These are phyloP conservation scores for Kryptolebias ocellatus DNA, from an alignment of 2,797 vertebrate genomes.

Conservation along the genomic window DNA sequence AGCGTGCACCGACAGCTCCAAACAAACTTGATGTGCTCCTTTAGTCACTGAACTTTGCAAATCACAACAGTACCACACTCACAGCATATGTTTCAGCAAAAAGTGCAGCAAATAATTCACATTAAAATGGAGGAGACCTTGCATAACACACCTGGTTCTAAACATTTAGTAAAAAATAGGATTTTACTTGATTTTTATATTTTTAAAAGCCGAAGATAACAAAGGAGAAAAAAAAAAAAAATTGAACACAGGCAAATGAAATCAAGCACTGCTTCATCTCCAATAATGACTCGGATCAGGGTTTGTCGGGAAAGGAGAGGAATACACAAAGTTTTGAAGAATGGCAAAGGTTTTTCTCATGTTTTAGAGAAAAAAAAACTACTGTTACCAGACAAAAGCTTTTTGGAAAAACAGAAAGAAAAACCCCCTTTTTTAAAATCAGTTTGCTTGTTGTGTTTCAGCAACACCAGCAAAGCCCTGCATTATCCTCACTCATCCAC, in stretches of 20 bases:
- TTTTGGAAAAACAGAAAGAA: slow-evolving; percentile 49
- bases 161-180: slow-evolving; percentile 47
- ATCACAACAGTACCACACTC: slow-evolving; percentile 71
- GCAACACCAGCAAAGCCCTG: slow-evolving; percentile 31
- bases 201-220: slow-evolving; percentile 48
- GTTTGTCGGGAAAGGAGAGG: slow-evolving; percentile 34
- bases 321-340: slow-evolving; percentile 34
- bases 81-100: slow-evolving; percentile 75
- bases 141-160: slow-evolving; percentile 66
- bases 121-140: slow-evolving; percentile 68
- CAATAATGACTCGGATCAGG: slow-evolving; percentile 41
- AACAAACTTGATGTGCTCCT: slow-evolving; percentile 60
- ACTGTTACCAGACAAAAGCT: slow-evolving; percentile 43
- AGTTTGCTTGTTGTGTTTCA: slow-evolving; percentile 29
- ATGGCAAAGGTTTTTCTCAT: slow-evolving; percentile 31
- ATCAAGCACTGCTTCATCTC: slow-evolving; percentile 31
- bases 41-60: slow-evolving; percentile 63
- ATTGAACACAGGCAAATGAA: slow-evolving; percentile 47
- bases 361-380: slow-evolving; percentile 20
- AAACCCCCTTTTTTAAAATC: slow-evolving; percentile 25
- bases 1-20: slow-evolving; percentile 72
- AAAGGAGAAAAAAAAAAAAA: slow-evolving; percentile 18
- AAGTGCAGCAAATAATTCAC: slow-evolving; percentile 76
- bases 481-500: slow-evolving; percentile 40
- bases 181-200: slow-evolving; percentile 4